Evolutionary conservation across 1,140 invertebrate genomes (phyloP).

Genomic region (honey bee (Apis mellifera)): Amel_HAv3.1 CM009932.2:11030501-11031000

Average conservation of each 20-base stretch:
- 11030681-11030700: conserved; percentile 22
- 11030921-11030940: background rate
- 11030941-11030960: background rate
- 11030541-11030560: conserved; percentile 42
- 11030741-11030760: too few relatives aligned
- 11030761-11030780: background rate
- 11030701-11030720: conserved; percentile 10
- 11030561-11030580: background rate
- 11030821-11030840: background rate
- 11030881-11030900: background rate
- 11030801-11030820: background rate
- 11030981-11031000: background rate
- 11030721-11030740: background rate
- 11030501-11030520: too few relatives aligned
- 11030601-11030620: conserved; percentile 35
- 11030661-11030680: conserved; percentile 33
- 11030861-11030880: background rate
- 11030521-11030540: conserved; percentile 34
- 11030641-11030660: conserved; percentile 18
- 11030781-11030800: background rate
- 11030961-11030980: background rate
- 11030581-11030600: conserved; percentile 42
- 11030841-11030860: background rate
- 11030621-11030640: conserved; percentile 44
- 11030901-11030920: background rate